Evolutionary conservation across 2,797 vertebrate species (phyloP), one percentile per base, ranked within the genome.

Genomic region (Cirrhinus molitorella): DNA sequence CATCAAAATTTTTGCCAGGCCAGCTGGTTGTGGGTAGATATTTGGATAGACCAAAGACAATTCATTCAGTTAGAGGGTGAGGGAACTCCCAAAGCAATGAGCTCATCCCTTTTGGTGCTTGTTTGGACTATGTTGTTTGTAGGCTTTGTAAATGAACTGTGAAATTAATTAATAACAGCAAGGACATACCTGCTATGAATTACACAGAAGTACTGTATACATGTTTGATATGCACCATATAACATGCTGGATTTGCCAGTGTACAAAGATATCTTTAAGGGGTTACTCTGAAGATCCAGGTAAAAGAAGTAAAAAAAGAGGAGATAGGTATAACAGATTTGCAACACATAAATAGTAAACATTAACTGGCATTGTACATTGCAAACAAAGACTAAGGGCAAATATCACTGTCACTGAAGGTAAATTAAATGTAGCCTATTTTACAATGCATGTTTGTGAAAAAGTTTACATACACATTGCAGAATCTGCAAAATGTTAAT

Each of bases 21-120:
- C 88, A 80, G 63, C 81, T 87, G 89, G 86, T 81, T 89, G 93
- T 94, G 92, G 93, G 91, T 91, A 89, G 92, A 92, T 89, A 88
- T 86, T 88, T 88, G 90, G 85, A 80, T 65, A 73, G 25, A 34
- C 78, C 66, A 12, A 19, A 53, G 59, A 86, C 23, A 76, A 49
- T 37, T 23, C 14, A 81, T 87, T 88, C 87, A 86, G 84, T 65
- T 51, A 59, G 80, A 45, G 28, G 49, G 28, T 68, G 45, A 47
- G 61, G 43, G 21, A 21, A 67, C 25, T 23, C 49, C 40, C 72
- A 78, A 59, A 82, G 23, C 68, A 53, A 59, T 55, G 59, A 70
- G n/a, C 31, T 51, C 76, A 51, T 47, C 25, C 40, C 57, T 31
- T 28, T 43, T 59, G 11, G 17, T n/a, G 19, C 13, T 21, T 70